phyloP scores from a whole-genome alignment of 1,140 invertebrate species.

The Drosophila arawakana region DNA sequence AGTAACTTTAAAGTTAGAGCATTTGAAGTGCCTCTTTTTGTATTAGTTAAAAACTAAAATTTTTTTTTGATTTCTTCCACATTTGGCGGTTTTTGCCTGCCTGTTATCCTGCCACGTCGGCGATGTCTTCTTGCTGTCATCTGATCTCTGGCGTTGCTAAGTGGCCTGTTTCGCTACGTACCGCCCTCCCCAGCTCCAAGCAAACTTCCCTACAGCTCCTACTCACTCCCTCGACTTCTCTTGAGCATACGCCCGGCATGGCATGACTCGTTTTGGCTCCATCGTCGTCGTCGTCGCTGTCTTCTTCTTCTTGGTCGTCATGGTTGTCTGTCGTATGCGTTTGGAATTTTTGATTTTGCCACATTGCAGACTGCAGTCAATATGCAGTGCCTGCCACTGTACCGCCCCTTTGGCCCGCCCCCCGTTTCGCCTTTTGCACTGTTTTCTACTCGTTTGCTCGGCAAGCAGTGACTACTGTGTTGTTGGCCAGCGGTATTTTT shows the following conservation, averaged over 20 bases:
- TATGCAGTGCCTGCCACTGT: constrained; percentile 47
- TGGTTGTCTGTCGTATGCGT: constrained; percentile 80
- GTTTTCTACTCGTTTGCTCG: not conserved
- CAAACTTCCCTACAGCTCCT: not conserved
- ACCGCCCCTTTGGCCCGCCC: no score
- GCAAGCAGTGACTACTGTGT: constrained; percentile 50
- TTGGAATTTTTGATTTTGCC: constrained; percentile 81
- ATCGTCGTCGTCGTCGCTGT: constrained; percentile 20
- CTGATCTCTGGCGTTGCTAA: constrained; percentile 78
- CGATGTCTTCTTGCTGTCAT: constrained; percentile 68
- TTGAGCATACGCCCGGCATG: constrained; percentile 63
- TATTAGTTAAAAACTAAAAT: not conserved
- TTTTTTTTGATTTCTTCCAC: constrained; percentile 20
- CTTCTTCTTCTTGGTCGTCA: constrained; percentile 56
- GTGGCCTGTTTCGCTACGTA: constrained; percentile 50
- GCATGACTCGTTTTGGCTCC: constrained; percentile 57
- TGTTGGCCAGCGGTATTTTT: constrained; percentile 42
- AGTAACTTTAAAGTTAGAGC: not conserved
- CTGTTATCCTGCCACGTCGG: constrained; percentile 64
- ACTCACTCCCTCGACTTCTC: no score
- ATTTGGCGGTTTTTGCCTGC: constrained; percentile 34
- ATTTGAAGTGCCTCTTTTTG: constrained; percentile 3
- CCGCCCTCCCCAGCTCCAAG: not conserved
- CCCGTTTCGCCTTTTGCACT: not conserved
- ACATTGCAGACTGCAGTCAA: constrained; percentile 74